Base-by-base conservation (phyloP, 2,113 vertebrate genomes). In the Phaetusa simplex region DNA sequence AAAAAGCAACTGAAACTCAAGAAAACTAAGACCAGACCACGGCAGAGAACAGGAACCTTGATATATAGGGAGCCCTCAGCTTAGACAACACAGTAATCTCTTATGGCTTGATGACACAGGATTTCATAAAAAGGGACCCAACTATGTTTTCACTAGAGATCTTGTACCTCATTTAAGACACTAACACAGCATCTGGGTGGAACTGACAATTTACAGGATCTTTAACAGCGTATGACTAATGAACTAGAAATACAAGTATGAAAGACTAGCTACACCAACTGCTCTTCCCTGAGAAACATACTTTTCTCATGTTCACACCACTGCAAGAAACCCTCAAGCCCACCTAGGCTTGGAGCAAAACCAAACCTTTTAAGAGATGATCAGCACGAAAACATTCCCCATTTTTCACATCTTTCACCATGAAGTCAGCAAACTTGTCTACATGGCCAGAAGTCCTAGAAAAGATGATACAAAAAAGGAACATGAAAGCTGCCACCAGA, bases 371-470 rank as follows among this genome's bases (percentile, higher is more conserved):
- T 50, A 99, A 98, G 16, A 99, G 99, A 91, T 99, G 99, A 97
- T 99, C 99, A 2, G 99, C 99, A 73, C 99, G 99, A 96, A 99
- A 99, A 89, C 99, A 99, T 93, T 99, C 99, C 36, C 99, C 99
- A 2, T 98, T 99, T 90, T 99, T 99, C 55, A 99, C 98, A 66
- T 99, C 99, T 96, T 99, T 99, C 94, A 99, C 99, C 99, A 99
- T 99, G 97, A 99, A 99, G 98, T 99, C 99, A 42, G 99, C 99
- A 98, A 99, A 99, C 86, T 99, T 99, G 89, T 99, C 99, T 86
- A 99, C 99, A 0, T 99, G 99, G 50, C 99, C 99, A 42, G 99
- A 99, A 42, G 99, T 99, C 97, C 99, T 99, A 70, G 15, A 82
- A 82, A 32, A 95, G 77, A 67, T 73, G 76, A 92, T 3, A 50